Percentiles rank a stretch among this genome's conserved stretches.
These are phyloP conservation scores for Rhopalosiphum nymphaeae DNA, from an alignment of 2,888 invertebrate species.

Conservation along the genomic window DNA sequence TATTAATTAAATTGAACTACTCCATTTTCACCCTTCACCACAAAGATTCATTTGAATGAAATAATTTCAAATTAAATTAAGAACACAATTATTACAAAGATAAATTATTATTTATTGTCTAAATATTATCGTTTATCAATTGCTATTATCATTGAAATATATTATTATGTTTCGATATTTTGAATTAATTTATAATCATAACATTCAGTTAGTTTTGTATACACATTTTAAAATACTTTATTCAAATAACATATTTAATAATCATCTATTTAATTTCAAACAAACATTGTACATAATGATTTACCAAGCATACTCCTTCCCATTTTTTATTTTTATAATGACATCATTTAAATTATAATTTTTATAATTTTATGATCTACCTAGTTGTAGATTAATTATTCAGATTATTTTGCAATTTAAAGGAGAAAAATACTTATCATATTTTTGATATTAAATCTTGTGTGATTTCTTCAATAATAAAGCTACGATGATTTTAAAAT, in stretches of 20 bases:
- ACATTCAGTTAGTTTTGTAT: not conserved
- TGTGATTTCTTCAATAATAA: too few relatives aligned
- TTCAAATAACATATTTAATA: not conserved
- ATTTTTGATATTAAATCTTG: too few relatives aligned
- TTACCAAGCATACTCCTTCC: not conserved
- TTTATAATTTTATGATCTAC: not conserved
- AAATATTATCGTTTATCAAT: not conserved
- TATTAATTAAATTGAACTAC: slow-evolving; percentile 27
- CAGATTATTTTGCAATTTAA: not conserved
- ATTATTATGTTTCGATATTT: not conserved
- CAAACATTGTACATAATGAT: not conserved
- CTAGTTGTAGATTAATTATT: not conserved
- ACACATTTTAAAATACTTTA: not conserved
- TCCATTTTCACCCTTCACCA: not conserved
- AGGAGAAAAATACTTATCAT: not conserved
- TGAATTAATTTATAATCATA: not conserved
- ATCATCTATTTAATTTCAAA: not conserved
- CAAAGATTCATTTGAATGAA: not conserved
- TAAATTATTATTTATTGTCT: not conserved
- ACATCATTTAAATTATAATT: not conserved
- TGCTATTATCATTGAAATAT: not conserved
- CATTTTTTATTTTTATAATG: not conserved
- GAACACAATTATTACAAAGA: not conserved
- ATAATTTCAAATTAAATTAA: not conserved
- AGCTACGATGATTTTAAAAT: not conserved